Conservation (phyloP, 2,888 invertebrate species). For the Sepiola atlantica region DNA sequence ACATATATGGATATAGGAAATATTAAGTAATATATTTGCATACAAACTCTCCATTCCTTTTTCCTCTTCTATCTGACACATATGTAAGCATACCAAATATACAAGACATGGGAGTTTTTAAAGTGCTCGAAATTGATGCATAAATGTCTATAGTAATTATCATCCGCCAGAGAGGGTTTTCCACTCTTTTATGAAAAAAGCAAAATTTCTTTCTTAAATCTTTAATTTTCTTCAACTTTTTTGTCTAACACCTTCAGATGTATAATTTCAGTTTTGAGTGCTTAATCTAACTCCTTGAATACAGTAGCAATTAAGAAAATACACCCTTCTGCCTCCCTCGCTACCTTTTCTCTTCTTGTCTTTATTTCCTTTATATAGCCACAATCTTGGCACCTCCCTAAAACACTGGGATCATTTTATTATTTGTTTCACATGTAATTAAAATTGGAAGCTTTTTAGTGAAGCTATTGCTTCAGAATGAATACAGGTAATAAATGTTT, state of each 20-base stretch:
- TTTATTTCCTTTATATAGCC: background rate
- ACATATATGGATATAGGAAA: no score
- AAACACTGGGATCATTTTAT: background rate
- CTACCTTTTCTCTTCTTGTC: background rate
- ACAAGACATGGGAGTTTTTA: background rate
- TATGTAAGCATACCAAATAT: background rate
- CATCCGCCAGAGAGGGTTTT: background rate
- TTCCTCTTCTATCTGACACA: background rate
- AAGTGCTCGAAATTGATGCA: background rate
- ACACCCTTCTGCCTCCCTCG: background rate
- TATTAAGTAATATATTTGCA: background rate
- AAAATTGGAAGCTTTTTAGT: background rate
- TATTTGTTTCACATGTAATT: constrained; percentile 22
- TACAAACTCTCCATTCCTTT: background rate
- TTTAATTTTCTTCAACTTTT: background rate
- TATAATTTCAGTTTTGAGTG: background rate
- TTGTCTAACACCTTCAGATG: background rate
- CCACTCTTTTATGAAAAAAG: background rate
- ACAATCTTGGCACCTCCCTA: background rate
- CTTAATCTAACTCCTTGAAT: background rate
- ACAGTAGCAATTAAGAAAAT: background rate
- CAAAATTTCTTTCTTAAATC: background rate
- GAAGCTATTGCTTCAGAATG: background rate
- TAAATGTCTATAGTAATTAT: background rate
- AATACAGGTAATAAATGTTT: constrained; percentile 32